Base-by-base conservation (phyloP, 1,140 invertebrate genomes). In the Caerostris darwini region DNA sequence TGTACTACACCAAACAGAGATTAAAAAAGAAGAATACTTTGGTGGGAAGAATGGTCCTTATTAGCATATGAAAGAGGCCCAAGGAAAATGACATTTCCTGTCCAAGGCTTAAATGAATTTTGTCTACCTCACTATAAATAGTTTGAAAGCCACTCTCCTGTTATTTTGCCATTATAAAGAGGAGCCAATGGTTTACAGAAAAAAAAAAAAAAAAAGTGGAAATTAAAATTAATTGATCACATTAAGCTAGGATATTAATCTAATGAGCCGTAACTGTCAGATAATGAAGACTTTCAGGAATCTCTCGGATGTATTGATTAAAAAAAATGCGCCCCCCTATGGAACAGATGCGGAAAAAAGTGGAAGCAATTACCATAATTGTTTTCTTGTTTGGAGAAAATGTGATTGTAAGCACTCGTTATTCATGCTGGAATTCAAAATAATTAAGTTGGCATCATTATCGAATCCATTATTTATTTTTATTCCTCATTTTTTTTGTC, bases 31-130 rank as follows among this genome's bases (percentile, higher is more conserved):
- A 19, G 83, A 59, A 57, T 19, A 34, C 14, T 85, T 85, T 7
- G 54, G 54, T 19, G 17, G 82, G 34, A 58, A 85, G 57, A 85
- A 85, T 85, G 83, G n/a, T 58, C 17, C n/a, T 59, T 12, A 85
- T 85, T 85, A 85, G 54, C 83, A 85, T 85, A 85, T 85, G 56
- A 58, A 85, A 85, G 56, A 57, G 58, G 83, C n/a, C 12, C 83
- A 5, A 58, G 83, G 10, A 58, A 85, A 85, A 57, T 58, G 54
- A 58, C 56, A 58, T 85, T 85, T 85, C 56, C 10, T 58, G 34
- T 34, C 34, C 34, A 34, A 34, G 34, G 2, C 34, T 2, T 34
- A 34, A 1, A 83, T 57, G 54, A 83, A 83, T 5, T 83, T 56
- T 6, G 5, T 67, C 4, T 67, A 12, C 61, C 34, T 34, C 34